These are phyloP conservation scores for Austrolebias charrua DNA, from an alignment of 2,797 vertebrate genomes.

Conservation along the genomic window DNA sequence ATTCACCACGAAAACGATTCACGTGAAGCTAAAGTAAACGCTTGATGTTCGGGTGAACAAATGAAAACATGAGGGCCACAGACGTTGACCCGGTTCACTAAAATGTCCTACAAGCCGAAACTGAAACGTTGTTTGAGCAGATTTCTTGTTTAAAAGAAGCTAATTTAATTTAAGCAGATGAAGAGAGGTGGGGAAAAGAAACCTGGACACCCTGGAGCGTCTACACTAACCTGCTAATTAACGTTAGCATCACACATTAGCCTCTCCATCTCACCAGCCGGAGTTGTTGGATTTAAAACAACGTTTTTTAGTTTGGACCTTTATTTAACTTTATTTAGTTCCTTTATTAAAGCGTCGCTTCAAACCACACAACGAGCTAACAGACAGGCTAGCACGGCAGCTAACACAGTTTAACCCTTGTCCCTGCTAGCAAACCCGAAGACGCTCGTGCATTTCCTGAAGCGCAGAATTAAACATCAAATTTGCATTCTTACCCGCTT, in stretches of 20 bases:
- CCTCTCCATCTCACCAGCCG: neutral
- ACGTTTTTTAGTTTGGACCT: neutral
- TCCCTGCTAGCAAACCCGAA: slow-evolving; percentile 34
- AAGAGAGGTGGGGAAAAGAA: neutral
- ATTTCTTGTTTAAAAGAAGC: neutral
- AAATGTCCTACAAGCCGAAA: no score
- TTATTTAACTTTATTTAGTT: no score
- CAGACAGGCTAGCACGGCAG: slow-evolving; percentile 48
- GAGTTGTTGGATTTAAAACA: neutral
- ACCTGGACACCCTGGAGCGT: slow-evolving; percentile 58
- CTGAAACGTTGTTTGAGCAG: no score
- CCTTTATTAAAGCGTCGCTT: slow-evolving; percentile 47
- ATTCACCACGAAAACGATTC: neutral
- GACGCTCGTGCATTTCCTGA: slow-evolving; percentile 45
- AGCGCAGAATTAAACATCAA: slow-evolving; percentile 24
- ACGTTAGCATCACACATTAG: neutral
- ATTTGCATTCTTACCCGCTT: slow-evolving; percentile 75
- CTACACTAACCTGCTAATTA: slow-evolving; percentile 44
- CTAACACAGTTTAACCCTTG: slow-evolving; percentile 70
- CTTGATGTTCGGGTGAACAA: slow-evolving; percentile 22
- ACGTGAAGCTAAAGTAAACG: slow-evolving; percentile 24
- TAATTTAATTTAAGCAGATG: slow-evolving; percentile 1
- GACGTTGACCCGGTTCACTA: neutral
- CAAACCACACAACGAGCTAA: slow-evolving; percentile 59
- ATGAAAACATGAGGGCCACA: slow-evolving; percentile 30